A percentile compares a stretch with the other conserved stretches of the same genome.
phyloP scores from a whole-genome alignment of 2,888 invertebrate genomes.

The Anoplius nigerrimus region DNA sequence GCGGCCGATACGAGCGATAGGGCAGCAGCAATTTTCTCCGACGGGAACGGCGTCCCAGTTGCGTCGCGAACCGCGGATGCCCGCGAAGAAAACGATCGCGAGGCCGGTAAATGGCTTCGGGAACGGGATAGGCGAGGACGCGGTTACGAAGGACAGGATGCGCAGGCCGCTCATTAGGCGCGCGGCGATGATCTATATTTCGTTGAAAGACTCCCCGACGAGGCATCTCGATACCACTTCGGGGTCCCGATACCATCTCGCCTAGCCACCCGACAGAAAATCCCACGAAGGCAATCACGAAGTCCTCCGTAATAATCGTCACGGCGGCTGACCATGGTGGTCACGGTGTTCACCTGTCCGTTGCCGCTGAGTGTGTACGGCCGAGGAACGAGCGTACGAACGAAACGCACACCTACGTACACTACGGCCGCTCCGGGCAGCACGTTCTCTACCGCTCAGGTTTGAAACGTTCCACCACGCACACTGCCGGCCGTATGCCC shows the following conservation, averaged over 20 bases:
- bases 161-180: too few relatives aligned
- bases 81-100: too few relatives aligned
- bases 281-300: conserved; percentile 53
- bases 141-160: too few relatives aligned
- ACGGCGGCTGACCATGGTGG: conserved; percentile 57
- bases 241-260: not conserved
- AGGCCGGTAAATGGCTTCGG: too few relatives aligned
- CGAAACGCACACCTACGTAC: conserved; percentile 17
- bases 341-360: conserved; percentile 67
- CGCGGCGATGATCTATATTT: not conserved
- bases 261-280: conserved; percentile 34
- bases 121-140: too few relatives aligned
- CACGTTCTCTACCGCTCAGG: not conserved
- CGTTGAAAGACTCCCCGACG: not conserved
- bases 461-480: not conserved
- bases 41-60: too few relatives aligned
- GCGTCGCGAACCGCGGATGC: too few relatives aligned
- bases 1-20: not conserved
- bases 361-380: conserved; percentile 22
- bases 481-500: conserved; percentile 18
- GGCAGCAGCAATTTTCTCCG: too few relatives aligned
- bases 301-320: conserved; percentile 55
- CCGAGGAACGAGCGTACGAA: too few relatives aligned
- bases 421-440: too few relatives aligned
- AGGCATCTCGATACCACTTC: too few relatives aligned